Evolutionary conservation across 2,113 vertebrate genomes (phyloP).

Genomic region (Misgurnus anguillicaudatus): DNA sequence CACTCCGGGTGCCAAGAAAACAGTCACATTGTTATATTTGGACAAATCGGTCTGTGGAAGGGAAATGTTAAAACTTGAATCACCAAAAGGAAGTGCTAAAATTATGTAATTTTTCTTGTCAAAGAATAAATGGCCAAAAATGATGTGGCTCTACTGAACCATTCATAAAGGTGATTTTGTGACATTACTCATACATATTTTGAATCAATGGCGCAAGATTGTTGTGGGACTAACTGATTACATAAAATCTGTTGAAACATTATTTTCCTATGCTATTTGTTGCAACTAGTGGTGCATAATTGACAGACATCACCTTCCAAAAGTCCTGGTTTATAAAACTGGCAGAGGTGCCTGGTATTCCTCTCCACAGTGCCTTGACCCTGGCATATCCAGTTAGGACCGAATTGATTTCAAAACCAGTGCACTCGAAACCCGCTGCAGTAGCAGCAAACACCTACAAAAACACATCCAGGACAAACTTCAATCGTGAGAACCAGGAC

Average conservation of each 20-base stretch:
- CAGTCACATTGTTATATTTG: conserved; percentile 72
- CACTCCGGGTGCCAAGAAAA: conserved; percentile 74
- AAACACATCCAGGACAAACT: conserved; percentile 12
- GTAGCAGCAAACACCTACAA: conserved; percentile 73
- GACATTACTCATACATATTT: no score
- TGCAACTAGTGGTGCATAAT: not conserved
- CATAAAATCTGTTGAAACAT: not conserved
- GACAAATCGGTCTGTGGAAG: conserved; percentile 71
- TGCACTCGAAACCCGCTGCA: conserved; percentile 70
- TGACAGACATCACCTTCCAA: conserved; percentile 67
- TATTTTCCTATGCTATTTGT: not conserved
- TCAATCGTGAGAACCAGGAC: conserved; percentile 6
- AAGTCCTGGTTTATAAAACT: conserved; percentile 75
- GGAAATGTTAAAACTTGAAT: conserved; percentile 24
- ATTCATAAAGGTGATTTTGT: no score
- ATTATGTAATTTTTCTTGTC: not conserved
- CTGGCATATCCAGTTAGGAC: conserved; percentile 69
- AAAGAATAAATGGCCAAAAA: no score
- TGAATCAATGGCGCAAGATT: no score
- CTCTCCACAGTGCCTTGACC: conserved; percentile 65
- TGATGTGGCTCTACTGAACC: no score
- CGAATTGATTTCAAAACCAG: conserved; percentile 78
- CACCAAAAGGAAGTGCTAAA: conserved; percentile 18
- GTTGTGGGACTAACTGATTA: no score
- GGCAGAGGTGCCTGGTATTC: conserved; percentile 60